Evolutionary conservation across 2,888 invertebrate species (phyloP).

Genomic region (Chalcosyrphus nemorum): DNA sequence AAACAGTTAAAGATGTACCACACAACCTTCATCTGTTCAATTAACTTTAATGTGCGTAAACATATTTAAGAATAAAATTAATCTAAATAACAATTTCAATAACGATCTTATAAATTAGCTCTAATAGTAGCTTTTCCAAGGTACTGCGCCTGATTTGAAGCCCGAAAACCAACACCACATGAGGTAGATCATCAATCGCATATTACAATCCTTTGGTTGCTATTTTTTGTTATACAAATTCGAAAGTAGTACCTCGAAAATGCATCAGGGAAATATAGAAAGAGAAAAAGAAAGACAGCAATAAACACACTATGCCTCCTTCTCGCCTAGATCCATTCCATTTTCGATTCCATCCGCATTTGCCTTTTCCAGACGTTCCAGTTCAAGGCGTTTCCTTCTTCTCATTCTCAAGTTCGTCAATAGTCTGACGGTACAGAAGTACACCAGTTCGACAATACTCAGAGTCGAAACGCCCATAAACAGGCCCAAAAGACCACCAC

Average conservation of each 20-base stretch:
- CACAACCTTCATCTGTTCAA: neutral
- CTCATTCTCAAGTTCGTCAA: constrained; percentile 83
- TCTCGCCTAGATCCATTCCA: constrained; percentile 1
- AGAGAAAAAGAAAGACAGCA: neutral
- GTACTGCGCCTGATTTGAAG: too few relatives aligned
- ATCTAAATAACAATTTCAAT: neutral
- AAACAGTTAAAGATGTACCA: too few relatives aligned
- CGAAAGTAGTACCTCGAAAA: neutral
- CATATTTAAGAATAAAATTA: neutral
- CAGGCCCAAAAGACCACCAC: constrained; percentile 83
- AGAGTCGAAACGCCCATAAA: constrained; percentile 82
- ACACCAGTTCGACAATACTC: too few relatives aligned
- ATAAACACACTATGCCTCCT: constrained; percentile 14
- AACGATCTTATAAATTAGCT: neutral
- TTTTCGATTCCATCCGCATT: constrained; percentile 32
- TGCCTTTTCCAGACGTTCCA: constrained; percentile 66
- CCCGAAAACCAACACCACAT: too few relatives aligned
- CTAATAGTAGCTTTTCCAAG: neutral
- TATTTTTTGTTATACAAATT: too few relatives aligned
- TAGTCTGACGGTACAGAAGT: constrained; percentile 83
- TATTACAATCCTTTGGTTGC: too few relatives aligned
- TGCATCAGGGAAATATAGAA: neutral
- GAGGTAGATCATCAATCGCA: too few relatives aligned
- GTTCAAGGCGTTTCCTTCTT: constrained; percentile 78
- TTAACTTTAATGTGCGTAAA: constrained; percentile 20